Conservation (phyloP, 2,797 vertebrate species). For the Oreochromis grahami region DNA sequence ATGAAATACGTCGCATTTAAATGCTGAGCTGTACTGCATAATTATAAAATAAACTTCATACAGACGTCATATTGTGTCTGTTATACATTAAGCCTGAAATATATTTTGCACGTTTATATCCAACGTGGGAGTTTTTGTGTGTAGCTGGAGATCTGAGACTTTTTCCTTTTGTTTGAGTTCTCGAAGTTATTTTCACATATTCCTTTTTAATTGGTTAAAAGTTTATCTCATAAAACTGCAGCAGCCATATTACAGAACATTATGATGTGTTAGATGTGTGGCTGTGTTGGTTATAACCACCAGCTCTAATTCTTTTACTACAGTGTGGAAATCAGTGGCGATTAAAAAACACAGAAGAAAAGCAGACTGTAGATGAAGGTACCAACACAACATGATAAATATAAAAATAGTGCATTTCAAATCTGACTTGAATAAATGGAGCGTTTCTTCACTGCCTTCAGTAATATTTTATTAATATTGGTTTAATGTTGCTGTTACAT, state of each 20-base stretch:
- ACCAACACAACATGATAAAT: not conserved
- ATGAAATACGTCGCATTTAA: not conserved
- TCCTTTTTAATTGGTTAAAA: rapidly evolving
- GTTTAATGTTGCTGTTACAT: not conserved
- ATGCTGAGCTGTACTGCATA: not conserved
- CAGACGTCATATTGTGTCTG: not conserved
- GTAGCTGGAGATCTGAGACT: not conserved
- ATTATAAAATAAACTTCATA: not conserved
- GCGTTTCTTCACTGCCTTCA: not conserved
- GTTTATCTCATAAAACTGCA: not conserved
- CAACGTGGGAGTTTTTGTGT: not conserved
- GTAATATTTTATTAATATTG: not conserved
- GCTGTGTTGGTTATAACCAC: not conserved
- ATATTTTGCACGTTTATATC: not conserved
- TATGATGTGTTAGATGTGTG: not conserved
- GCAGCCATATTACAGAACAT: not conserved
- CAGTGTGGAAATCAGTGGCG: rapidly evolving
- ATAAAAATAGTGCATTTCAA: not conserved
- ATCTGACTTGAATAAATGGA: not conserved
- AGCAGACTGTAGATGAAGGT: not conserved
- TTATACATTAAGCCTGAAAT: not conserved
- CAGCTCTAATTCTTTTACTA: not conserved
- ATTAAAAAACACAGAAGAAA: not conserved
- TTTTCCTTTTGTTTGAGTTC: not conserved
- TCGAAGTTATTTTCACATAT: not conserved